phyloP scores from a whole-genome alignment of 2,797 vertebrate genomes.

The Todus mexicanus region DNA sequence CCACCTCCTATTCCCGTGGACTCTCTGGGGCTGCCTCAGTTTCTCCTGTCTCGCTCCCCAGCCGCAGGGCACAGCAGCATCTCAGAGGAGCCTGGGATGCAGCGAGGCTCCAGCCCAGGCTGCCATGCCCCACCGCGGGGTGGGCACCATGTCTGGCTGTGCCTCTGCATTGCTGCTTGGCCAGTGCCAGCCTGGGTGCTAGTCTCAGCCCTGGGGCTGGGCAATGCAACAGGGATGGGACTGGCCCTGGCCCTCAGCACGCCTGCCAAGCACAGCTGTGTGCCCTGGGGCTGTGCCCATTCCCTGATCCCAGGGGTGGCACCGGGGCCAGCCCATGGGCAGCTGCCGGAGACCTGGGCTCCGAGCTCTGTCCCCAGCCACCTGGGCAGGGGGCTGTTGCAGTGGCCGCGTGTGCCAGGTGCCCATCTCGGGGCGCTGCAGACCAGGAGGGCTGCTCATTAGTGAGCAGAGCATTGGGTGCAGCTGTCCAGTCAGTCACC shows the following conservation, averaged over 20 bases:
- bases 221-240: no score
- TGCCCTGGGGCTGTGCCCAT: background rate
- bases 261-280: background rate
- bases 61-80: background rate
- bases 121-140: fast-evolving
- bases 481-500: conserved; percentile 80
- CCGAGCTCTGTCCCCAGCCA: background rate
- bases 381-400: background rate
- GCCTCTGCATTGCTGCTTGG: background rate
- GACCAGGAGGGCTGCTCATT: background rate
- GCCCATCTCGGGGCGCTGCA: background rate
- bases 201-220: background rate
- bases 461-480: background rate
- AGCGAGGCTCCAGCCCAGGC: background rate
- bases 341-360: fast-evolving
- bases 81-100: background rate
- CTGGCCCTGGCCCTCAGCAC: background rate
- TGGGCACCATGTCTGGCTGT: background rate
- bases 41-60: background rate
- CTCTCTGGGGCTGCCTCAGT: background rate
- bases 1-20: background rate
- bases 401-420: fast-evolving
- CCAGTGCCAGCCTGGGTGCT: fast-evolving
- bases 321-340: background rate
- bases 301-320: background rate